Evolutionary conservation across 2,113 vertebrate species (phyloP).

Genomic region (Eonycteris spelaea): DNA sequence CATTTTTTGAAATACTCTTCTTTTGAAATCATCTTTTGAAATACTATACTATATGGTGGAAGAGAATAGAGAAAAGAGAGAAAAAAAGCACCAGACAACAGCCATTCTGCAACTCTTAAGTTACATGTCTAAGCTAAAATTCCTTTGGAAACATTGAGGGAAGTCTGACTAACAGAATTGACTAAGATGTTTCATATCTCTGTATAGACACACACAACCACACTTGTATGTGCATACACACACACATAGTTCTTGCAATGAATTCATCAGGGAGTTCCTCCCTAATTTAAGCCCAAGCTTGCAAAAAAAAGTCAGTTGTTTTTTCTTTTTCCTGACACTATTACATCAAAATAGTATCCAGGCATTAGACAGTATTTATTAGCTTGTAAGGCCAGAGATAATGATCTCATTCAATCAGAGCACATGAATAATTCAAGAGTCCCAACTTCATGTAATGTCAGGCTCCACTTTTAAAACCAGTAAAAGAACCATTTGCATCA

Average conservation of each 20-base stretch:
- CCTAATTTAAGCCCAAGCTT: conserved; percentile 78
- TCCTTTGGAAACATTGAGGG: conserved; percentile 42
- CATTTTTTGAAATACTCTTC: conserved; percentile 57
- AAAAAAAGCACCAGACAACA: conserved; percentile 27
- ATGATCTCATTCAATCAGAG: conserved; percentile 87
- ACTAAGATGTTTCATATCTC: conserved; percentile 11
- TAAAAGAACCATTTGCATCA: conserved; percentile 80
- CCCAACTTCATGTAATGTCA: conserved; percentile 85
- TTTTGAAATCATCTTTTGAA: conserved; percentile 49
- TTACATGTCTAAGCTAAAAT: conserved; percentile 58
- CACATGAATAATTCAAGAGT: conserved; percentile 86
- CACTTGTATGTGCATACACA: not conserved
- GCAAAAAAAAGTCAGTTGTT: conserved; percentile 52
- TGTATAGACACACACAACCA: not conserved
- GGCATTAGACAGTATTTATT: conserved; percentile 87
- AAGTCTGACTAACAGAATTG: conserved; percentile 34
- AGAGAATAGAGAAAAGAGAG: not conserved
- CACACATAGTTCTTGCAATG: conserved; percentile 56
- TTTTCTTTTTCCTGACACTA: conserved; percentile 73
- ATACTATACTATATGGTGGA: not conserved
- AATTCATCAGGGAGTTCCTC: conserved; percentile 77
- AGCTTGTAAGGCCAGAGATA: conserved; percentile 86
- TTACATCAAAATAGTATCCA: conserved; percentile 86
- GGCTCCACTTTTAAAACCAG: conserved; percentile 83
- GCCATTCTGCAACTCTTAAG: conserved; percentile 31